Conservation (phyloP, 2,113 vertebrate genomes). For the Cairina moschata region DNA sequence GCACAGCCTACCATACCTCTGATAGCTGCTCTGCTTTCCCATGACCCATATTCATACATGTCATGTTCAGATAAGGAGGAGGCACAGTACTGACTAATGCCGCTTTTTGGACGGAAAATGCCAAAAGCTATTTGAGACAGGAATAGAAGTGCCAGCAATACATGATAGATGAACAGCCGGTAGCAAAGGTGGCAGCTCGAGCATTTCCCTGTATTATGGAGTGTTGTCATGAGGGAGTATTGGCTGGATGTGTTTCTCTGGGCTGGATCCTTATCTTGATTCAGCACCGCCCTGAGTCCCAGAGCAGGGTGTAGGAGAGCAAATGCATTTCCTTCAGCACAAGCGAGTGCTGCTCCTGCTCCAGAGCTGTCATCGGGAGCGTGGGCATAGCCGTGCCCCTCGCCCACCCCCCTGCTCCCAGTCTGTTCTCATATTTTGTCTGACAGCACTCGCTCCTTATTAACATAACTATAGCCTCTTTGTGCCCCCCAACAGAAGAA, state of each 20-base stretch:
- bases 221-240: not conserved
- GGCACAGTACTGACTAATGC: conserved; percentile 39
- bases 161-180: conserved; percentile 18
- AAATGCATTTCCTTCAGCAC: not conserved
- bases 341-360: not conserved
- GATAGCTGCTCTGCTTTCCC: not conserved
- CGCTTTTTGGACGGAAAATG: conserved; percentile 40
- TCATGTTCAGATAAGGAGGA: conserved; percentile 14
- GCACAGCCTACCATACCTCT: not conserved
- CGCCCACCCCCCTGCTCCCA: conserved; percentile 24
- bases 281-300: not conserved
- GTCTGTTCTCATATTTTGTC: conserved; percentile 61
- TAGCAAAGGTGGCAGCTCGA: conserved; percentile 41
- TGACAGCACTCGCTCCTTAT: conserved; percentile 47
- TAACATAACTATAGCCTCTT: conserved; percentile 57
- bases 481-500: conserved; percentile 47
- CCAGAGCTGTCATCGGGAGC: not conserved
- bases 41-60: conserved; percentile 17
- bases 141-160: conserved; percentile 38
- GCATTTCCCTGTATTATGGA: not conserved
- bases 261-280: not conserved
- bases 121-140: conserved; percentile 50
- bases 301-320: not conserved
- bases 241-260: not conserved
- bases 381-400: not conserved